Evolutionary conservation across 2,888 invertebrate genomes (phyloP).

Genomic region (Torymus auratus): DNA sequence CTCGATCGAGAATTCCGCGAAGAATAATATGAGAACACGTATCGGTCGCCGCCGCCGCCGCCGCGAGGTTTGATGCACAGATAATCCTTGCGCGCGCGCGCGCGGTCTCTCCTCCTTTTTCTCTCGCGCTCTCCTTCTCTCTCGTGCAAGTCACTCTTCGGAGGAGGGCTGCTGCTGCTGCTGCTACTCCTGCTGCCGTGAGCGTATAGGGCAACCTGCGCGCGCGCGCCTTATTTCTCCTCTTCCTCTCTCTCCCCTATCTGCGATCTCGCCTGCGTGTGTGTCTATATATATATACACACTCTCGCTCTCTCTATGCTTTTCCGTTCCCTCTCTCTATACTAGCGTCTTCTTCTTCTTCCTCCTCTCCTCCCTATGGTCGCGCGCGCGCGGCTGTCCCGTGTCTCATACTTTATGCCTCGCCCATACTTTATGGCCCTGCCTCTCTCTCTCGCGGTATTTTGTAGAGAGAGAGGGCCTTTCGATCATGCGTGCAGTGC

Average conservation of each 20-base stretch:
- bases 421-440: constrained; percentile 62
- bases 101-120: constrained; percentile 40
- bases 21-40: constrained; percentile 69
- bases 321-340: not conserved
- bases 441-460: constrained; percentile 53
- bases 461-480: constrained; percentile 40
- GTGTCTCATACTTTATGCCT: constrained; percentile 60
- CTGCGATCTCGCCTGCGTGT: constrained; percentile 34
- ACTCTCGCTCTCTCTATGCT: not conserved
- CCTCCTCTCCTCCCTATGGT: not conserved
- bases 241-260: constrained; percentile 43
- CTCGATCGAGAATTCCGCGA: constrained; percentile 57
- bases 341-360: not conserved
- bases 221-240: constrained; percentile 58
- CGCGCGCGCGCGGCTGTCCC: constrained; percentile 16
- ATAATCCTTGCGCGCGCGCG: constrained; percentile 60
- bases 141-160: constrained; percentile 47
- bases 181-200: constrained; percentile 1
- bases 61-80: constrained; percentile 68
- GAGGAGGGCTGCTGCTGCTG: constrained; percentile 5
- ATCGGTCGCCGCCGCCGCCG: constrained; percentile 62
- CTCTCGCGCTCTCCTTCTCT: constrained; percentile 26
- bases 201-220: constrained; percentile 31
- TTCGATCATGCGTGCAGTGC: constrained; percentile 41
- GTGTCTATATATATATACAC: too few species aligned